A percentile compares a stretch with the other conserved stretches of the same genome.
These are phyloP conservation scores for Mungos mungo DNA, from an alignment of 2,113 vertebrate species.

Conservation along the genomic window DNA sequence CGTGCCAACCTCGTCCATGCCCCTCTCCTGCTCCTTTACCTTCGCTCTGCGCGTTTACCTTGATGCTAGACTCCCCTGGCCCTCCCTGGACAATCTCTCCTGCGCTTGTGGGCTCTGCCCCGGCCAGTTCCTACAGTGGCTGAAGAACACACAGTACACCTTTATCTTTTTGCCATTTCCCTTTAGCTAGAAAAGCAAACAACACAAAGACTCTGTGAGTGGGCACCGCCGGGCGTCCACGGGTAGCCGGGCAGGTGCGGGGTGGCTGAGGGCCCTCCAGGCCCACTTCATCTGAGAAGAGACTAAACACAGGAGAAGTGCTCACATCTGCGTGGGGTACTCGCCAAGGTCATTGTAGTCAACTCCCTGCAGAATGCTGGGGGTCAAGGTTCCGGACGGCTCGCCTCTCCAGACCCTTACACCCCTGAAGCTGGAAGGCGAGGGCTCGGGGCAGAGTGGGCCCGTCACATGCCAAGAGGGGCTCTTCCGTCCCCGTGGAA, in stretches of 20 bases:
- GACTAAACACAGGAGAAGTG: too few species aligned
- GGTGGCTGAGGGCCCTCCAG: background rate
- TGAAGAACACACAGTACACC: fast-evolving
- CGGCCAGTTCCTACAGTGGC: background rate
- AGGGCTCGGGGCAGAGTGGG: background rate
- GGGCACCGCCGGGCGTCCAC: background rate
- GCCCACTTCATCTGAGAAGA: background rate
- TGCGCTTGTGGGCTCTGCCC: background rate
- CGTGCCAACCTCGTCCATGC: background rate
- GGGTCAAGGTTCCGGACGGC: background rate
- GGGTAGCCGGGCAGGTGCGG: background rate
- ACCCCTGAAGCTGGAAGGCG: background rate
- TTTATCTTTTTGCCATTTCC: background rate
- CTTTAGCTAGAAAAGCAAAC: background rate
- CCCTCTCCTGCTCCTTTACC: background rate
- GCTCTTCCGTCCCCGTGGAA: too few species aligned
- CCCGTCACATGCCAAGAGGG: background rate
- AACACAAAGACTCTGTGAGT: background rate
- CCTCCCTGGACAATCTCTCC: background rate
- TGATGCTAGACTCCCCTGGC: background rate
- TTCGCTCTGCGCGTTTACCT: too few species aligned
- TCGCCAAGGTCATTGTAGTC: background rate
- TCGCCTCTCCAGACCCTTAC: background rate
- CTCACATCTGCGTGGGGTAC: too few species aligned
- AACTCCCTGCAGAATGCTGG: background rate